These are phyloP conservation scores for Spatulosminthurus flaviceps DNA, from an alignment of 2,888 invertebrate genomes.

Conservation along the genomic window DNA sequence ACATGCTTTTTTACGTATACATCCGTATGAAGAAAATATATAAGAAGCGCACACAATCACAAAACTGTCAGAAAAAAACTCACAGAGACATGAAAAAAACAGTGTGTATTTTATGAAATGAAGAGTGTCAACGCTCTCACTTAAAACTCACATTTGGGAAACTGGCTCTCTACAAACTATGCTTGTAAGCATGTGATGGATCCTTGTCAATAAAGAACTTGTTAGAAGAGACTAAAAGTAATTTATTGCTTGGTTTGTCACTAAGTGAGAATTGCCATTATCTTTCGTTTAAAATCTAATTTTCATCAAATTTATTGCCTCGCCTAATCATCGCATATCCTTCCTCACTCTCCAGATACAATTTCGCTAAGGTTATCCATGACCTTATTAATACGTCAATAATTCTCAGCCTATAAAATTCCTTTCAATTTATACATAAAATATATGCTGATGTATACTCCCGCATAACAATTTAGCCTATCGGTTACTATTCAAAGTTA, in stretches of 20 bases:
- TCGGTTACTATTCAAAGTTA: no score
- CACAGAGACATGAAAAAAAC: background rate
- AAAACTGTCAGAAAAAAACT: no score
- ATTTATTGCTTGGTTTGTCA: background rate
- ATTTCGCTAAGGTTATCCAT: no score
- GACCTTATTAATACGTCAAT: slow-evolving; percentile 1
- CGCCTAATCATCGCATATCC: background rate
- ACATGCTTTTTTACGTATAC: no score
- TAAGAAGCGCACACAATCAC: background rate
- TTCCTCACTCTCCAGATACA: no score
- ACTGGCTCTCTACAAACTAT: no score
- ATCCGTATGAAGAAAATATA: background rate
- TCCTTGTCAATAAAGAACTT: background rate
- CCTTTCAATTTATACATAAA: no score
- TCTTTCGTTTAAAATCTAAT: slow-evolving; percentile 10
- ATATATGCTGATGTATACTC: no score
- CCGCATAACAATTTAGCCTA: no score
- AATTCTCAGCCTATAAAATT: no score
- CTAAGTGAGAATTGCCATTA: background rate
- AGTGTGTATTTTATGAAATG: background rate
- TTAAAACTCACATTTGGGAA: slow-evolving; percentile 2
- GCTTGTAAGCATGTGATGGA: no score
- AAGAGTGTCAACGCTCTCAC: slow-evolving; percentile 23
- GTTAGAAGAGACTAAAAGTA: background rate
- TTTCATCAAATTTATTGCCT: background rate